These are phyloP conservation scores for Acanthococcus lagerstroemiae DNA, from an alignment of 2,888 invertebrate species.

Conservation along the genomic window DNA sequence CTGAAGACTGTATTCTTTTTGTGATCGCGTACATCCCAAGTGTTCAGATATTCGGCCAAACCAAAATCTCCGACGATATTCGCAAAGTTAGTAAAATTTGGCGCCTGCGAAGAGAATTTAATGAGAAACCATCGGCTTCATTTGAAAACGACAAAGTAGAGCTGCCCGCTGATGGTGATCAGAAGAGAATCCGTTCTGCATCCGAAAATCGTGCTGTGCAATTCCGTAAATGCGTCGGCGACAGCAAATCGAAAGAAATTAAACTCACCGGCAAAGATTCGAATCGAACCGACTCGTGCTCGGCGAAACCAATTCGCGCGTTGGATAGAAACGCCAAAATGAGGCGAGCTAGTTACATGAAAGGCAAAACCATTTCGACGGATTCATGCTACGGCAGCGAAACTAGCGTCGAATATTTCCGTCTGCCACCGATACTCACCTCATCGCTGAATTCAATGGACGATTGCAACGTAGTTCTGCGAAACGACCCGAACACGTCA, in stretches of 20 bases:
- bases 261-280: neutral
- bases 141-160: conserved; percentile 49
- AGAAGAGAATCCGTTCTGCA: conserved; percentile 11
- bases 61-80: conserved; percentile 48
- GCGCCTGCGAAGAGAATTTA: conserved; percentile 47
- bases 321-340: neutral
- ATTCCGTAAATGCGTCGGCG: conserved; percentile 7
- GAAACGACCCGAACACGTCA: conserved; percentile 15
- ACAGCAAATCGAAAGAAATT: neutral
- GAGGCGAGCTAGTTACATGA: conserved; percentile 1
- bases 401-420: conserved; percentile 48
- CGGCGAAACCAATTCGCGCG: neutral
- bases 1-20: conserved; percentile 72
- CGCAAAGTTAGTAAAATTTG: conserved; percentile 68
- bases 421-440: conserved; percentile 60
- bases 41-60: conserved; percentile 60
- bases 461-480: conserved; percentile 15
- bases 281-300: neutral
- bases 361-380: conserved; percentile 10
- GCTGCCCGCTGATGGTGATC: neutral
- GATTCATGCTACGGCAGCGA: conserved; percentile 22
- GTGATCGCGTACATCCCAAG: conserved; percentile 69
- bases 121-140: conserved; percentile 9
- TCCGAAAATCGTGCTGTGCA: conserved; percentile 20
- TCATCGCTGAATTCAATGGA: conserved; percentile 41